These are phyloP conservation scores for Girardia tigrina DNA, from an alignment of 2,888 invertebrate species.

Conservation along the genomic window DNA sequence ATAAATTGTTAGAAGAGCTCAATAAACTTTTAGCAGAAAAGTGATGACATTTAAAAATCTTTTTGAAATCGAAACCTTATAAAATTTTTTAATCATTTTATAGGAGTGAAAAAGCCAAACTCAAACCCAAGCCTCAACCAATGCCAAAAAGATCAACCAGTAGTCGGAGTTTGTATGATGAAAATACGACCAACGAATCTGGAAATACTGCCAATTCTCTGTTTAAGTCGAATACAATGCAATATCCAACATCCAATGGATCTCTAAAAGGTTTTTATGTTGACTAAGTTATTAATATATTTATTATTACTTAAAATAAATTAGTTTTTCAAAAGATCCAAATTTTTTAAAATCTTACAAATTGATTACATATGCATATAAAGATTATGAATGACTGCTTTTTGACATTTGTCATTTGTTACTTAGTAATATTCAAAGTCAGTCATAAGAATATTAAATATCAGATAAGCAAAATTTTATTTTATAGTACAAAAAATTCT, in stretches of 20 bases:
- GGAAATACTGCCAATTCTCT: neutral
- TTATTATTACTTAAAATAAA: no score
- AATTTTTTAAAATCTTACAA: no score
- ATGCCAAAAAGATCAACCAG: conserved; percentile 12
- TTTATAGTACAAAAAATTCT: no score
- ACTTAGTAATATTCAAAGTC: no score
- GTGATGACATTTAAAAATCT: no score
- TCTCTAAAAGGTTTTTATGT: neutral
- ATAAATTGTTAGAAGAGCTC: neutral
- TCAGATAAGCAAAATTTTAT: no score
- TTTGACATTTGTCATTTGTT: no score
- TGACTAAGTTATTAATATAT: no score
- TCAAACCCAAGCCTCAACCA: conserved; percentile 20
- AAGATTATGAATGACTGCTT: no score
- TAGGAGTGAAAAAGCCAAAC: conserved; percentile 11
- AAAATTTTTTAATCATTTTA: neutral
- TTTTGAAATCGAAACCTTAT: neutral
- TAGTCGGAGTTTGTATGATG: neutral
- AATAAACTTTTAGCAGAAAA: neutral
- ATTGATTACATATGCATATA: no score
- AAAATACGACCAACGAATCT: neutral
- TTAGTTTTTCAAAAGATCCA: no score
- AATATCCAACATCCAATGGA: neutral
- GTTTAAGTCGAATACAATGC: neutral
- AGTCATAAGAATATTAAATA: no score